phyloP scores from a whole-genome alignment of 2,888 invertebrate genomes.

The Lepidonotus clava region DNA sequence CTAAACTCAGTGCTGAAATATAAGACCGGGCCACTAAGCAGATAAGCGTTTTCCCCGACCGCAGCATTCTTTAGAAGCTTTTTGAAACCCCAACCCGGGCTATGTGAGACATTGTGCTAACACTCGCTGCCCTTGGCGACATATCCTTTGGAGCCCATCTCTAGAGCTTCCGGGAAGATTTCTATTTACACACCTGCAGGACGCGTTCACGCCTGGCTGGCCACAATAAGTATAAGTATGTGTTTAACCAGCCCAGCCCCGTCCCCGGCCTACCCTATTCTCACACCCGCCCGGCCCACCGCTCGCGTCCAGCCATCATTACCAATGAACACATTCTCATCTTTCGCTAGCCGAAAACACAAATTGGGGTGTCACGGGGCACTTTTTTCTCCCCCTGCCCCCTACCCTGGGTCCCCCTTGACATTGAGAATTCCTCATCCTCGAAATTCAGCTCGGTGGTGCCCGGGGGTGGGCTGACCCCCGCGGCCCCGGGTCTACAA shows the following conservation, averaged over 20 bases:
- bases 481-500: background rate
- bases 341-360: background rate
- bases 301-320: background rate
- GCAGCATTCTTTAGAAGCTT: background rate
- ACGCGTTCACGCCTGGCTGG: background rate
- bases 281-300: background rate
- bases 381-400: background rate
- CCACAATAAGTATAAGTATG: slow-evolving; percentile 12
- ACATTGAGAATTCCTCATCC: slow-evolving; percentile 27
- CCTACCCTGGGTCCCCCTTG: slow-evolving; percentile 14
- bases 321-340: slow-evolving; percentile 1
- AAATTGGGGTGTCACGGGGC: slow-evolving; percentile 30
- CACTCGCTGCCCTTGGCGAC: slow-evolving; percentile 15
- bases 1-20: background rate
- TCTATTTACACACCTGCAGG: slow-evolving; percentile 48
- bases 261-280: background rate
- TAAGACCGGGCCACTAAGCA: background rate
- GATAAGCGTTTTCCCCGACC: slow-evolving; percentile 27
- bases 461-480: background rate
- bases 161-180: slow-evolving; percentile 21
- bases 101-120: slow-evolving; percentile 30
- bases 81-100: background rate
- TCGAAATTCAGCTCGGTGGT: background rate
- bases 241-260: background rate
- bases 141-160: background rate